A percentile compares a stretch with the other conserved stretches of the same genome.
Conservation (phyloP, 2,888 invertebrate species). For the Pristionchus maxplancki region DNA sequence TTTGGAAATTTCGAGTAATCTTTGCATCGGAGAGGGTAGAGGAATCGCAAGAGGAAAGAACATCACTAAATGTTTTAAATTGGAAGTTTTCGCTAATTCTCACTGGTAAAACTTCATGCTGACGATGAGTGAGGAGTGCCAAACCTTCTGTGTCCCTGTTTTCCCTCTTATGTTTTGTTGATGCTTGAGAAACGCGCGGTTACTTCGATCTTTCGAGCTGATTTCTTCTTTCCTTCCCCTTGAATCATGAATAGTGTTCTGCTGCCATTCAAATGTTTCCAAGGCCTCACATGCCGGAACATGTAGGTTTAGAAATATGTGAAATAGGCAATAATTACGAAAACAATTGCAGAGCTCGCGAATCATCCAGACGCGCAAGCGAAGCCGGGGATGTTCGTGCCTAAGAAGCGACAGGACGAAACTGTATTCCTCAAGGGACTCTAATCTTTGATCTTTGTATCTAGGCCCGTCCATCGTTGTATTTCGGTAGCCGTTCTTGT, state of each 20-base stretch:
- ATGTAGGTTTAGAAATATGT: no score
- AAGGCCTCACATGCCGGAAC: not conserved
- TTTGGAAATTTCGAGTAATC: no score
- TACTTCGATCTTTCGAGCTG: not conserved
- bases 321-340: not conserved
- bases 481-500: not conserved
- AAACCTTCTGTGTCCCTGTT: no score
- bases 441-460: conserved; percentile 33
- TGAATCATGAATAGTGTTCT: no score
- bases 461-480: not conserved
- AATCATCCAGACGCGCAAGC: conserved; percentile 99
- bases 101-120: no score
- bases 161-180: conserved; percentile 82
- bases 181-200: not conserved
- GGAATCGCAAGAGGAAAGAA: no score
- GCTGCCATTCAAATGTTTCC: not conserved
- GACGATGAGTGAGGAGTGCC: no score
- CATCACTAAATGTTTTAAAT: no score
- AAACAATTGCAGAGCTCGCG: conserved; percentile 84
- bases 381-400: conserved; percentile 93
- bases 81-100: no score
- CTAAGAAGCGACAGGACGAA: conserved; percentile 83
- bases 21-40: no score
- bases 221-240: not conserved
- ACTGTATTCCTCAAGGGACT: conserved; percentile 60